Conservation (phyloP, 2,113 vertebrate genomes). For the Hippolais icterina region DNA sequence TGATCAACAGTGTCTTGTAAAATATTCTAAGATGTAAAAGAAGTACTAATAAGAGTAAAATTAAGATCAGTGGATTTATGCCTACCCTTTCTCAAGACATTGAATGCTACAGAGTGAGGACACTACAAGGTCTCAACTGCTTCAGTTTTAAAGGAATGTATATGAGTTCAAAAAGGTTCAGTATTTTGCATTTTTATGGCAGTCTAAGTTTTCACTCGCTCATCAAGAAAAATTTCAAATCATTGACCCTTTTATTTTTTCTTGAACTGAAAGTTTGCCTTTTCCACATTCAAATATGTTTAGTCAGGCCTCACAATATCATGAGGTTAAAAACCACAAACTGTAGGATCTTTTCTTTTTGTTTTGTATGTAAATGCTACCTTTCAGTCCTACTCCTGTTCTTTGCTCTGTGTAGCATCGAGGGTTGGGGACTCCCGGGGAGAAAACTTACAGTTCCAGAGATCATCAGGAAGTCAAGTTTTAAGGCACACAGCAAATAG, state of each 20-base stretch:
- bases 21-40: background rate
- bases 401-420: background rate
- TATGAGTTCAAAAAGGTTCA: background rate
- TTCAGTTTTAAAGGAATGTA: background rate
- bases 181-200: background rate
- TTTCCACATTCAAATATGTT: background rate
- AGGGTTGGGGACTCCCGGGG: background rate
- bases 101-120: background rate
- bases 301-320: background rate
- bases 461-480: background rate
- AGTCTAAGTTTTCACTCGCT: background rate
- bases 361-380: background rate
- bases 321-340: background rate
- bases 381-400: background rate
- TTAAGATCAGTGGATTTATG: background rate
- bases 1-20: background rate
- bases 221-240: background rate
- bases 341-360: background rate
- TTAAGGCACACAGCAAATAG: background rate
- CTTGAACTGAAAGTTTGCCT: background rate
- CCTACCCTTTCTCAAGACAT: background rate
- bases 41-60: background rate
- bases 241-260: background rate
- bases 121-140: fast-evolving
- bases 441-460: background rate